Conservation (phyloP, 2,797 vertebrate genomes). For the Mus caroli region DNA sequence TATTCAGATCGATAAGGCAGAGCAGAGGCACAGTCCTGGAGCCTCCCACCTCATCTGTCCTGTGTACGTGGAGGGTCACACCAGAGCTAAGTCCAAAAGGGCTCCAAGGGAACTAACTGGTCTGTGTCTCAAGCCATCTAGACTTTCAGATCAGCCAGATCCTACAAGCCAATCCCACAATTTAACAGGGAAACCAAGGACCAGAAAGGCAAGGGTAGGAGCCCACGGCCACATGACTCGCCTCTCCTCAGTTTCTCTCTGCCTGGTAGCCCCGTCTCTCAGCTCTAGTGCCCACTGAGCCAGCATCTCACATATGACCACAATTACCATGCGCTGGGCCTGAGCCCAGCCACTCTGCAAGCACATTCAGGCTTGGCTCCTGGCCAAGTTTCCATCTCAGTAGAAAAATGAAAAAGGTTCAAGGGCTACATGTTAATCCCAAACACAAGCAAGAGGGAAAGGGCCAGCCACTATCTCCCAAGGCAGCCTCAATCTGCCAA, state of each 20-base stretch:
- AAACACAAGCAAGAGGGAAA: conserved; percentile 33
- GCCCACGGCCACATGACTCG: neutral
- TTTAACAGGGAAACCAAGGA: neutral
- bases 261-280: neutral
- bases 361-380: conserved; percentile 70
- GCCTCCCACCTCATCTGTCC: neutral
- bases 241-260: neutral
- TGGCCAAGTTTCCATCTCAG: conserved; percentile 80
- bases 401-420: conserved; percentile 78
- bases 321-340: conserved; percentile 69
- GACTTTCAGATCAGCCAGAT: neutral
- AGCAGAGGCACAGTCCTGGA: neutral
- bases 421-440: conserved; percentile 75
- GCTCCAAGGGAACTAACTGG: neutral
- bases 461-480: neutral
- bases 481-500: conserved; percentile 18
- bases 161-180: neutral
- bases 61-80: neutral
- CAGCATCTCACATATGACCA: conserved; percentile 71
- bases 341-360: conserved; percentile 50
- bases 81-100: neutral
- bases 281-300: neutral
- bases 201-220: neutral
- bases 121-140: neutral
- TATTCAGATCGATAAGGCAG: neutral